These are phyloP conservation scores for Bovichtus variegatus DNA, from an alignment of 2,797 vertebrate genomes.

Conservation along the genomic window DNA sequence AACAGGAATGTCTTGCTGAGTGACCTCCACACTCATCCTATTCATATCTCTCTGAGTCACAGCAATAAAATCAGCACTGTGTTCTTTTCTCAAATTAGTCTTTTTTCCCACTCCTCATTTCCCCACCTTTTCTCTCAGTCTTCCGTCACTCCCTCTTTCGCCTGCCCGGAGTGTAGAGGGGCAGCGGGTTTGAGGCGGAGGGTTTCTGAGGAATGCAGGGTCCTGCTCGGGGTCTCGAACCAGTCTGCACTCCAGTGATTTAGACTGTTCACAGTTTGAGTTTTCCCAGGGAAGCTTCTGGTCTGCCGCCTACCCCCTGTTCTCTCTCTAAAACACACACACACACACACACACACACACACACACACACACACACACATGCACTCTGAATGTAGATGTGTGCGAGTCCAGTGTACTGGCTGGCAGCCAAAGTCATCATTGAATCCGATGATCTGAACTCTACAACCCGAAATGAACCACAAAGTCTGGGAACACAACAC, in stretches of 20 bases:
- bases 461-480: slow-evolving; percentile 62
- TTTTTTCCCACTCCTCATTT: slow-evolving; percentile 11
- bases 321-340: slow-evolving; percentile 51
- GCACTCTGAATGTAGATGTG: slow-evolving; percentile 59
- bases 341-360: slow-evolving; percentile 12
- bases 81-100: slow-evolving; percentile 9
- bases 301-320: slow-evolving; percentile 45
- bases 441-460: slow-evolving; percentile 51
- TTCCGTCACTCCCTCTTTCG: slow-evolving; percentile 2
- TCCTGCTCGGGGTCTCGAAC: slow-evolving; percentile 70
- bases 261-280: slow-evolving; percentile 77
- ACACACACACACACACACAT: slow-evolving; percentile 24
- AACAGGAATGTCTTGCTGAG: slow-evolving; percentile 65
- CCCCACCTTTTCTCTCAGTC: slow-evolving; percentile 35
- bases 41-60: slow-evolving; percentile 48
- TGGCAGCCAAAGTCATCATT: slow-evolving; percentile 70
- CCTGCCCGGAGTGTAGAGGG: slow-evolving; percentile 14
- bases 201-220: slow-evolving; percentile 76
- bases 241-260: slow-evolving; percentile 77
- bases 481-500: slow-evolving; percentile 54
- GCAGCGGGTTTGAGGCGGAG: slow-evolving; percentile 44
- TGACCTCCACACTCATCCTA: slow-evolving; percentile 56
- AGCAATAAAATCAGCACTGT: slow-evolving; percentile 24
- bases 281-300: slow-evolving; percentile 82
- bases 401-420: slow-evolving; percentile 61